Base-by-base conservation (phyloP, 1,140 invertebrate species). In the Drosophila erecta region DNA sequence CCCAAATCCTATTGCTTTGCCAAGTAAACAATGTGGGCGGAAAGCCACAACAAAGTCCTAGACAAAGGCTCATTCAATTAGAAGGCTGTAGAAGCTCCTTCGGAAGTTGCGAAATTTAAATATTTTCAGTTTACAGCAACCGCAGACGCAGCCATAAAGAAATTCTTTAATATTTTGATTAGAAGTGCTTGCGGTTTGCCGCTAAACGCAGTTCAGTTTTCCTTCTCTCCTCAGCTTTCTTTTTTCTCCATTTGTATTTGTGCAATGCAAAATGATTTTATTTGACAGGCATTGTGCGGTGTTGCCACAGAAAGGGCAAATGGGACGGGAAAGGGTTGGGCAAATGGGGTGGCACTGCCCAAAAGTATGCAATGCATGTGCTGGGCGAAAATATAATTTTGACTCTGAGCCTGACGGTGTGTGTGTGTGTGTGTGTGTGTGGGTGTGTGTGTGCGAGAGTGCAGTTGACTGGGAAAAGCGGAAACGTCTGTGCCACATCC, bases 401-500 rank as follows among this genome's bases (percentile, higher is more conserved):
- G 38, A 50, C 30, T 30, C 27, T 7, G 27, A 8, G 27, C 27
- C 27, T 30, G 27, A 1, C 27, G 7, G 7, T 4, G 4, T 24
- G 24, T 49, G 27, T 17, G 30, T 20, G 33, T 37, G 20, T 15
- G 17, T 43, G 33, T 51, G 65, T 17, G 35, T 15, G 24, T 43
- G 38, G 46, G 66, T n/a, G n/a, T n/a, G n/a, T n/a, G n/a, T n/a
- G n/a, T n/a, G n/a, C n/a, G 17, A 17, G 40, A 55, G 40, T 74
- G 51, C 67, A 51, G 40, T 17, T 56, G 51, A 74, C 51, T 56
- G 60, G 46, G 37, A 22, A 41, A 74, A 77, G 44, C 81, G 81
- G 81, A 85, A 85, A 81, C 81, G 81, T 85, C 81, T 85, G 81
- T 85, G 81, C 81, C 81, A 85, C 81, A 85, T 85, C 81, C 81